Evolutionary conservation across 2,888 invertebrate species (phyloP).

Genomic region (Sphaeridia pumilis): DNA sequence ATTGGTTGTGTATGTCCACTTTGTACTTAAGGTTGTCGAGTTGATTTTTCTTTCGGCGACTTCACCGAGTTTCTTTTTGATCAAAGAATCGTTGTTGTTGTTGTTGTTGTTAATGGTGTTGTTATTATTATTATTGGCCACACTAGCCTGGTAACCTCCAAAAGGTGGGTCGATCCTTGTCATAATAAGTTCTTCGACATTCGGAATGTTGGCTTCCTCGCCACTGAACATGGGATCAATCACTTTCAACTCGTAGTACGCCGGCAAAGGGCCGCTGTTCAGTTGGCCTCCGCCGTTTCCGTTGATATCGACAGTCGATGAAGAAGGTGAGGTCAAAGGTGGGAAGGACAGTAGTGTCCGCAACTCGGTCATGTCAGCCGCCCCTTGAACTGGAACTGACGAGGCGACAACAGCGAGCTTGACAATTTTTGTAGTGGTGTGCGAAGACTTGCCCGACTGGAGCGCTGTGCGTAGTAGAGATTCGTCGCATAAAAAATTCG

Average conservation of each 20-base stretch:
- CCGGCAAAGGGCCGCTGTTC: not conserved
- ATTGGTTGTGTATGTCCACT: slow-evolving; percentile 35
- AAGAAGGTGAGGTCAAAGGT: slow-evolving; percentile 19
- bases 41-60: slow-evolving; percentile 31
- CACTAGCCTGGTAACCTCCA: slow-evolving; percentile 5
- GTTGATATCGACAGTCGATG: slow-evolving; percentile 5
- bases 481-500: slow-evolving; percentile 27
- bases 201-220: slow-evolving; percentile 32
- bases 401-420: slow-evolving; percentile 12
- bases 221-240: slow-evolving; percentile 23
- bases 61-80: slow-evolving; percentile 13
- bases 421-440: slow-evolving; percentile 17
- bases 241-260: slow-evolving; percentile 33
- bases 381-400: slow-evolving; percentile 7
- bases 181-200: slow-evolving; percentile 35
- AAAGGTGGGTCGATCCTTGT: slow-evolving; percentile 29
- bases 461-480: slow-evolving; percentile 32
- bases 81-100: not conserved
- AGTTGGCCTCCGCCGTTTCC: not conserved
- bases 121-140: not conserved
- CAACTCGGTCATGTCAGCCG: slow-evolving; percentile 32
- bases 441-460: slow-evolving; percentile 22
- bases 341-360: slow-evolving; percentile 34
- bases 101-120: not conserved
- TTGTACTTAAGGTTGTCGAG: slow-evolving; percentile 34